Evolutionary conservation across 2,113 vertebrate species (phyloP).

Genomic region (Macrotis lagotis): DNA sequence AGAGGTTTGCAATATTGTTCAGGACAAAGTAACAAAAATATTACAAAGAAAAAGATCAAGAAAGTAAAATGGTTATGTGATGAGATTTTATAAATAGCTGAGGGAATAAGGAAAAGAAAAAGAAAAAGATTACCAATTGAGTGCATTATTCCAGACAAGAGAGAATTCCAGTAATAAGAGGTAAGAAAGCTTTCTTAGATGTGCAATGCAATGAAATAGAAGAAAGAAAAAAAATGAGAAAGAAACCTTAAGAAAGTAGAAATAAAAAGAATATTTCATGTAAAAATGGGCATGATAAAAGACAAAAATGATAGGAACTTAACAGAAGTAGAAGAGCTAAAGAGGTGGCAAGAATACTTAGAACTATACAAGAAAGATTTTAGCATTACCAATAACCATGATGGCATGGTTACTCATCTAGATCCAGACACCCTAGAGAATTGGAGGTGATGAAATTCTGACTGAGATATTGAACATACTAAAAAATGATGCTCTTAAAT

Average conservation of each 20-base stretch:
- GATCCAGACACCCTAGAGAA: background rate
- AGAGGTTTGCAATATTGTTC: background rate
- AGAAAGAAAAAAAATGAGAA: too few relatives aligned
- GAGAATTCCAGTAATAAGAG: background rate
- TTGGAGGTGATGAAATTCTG: background rate
- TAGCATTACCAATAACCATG: background rate
- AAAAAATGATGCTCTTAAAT: background rate
- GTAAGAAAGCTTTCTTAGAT: background rate
- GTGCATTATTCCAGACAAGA: too few relatives aligned
- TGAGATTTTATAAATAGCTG: background rate
- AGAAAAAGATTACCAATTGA: too few relatives aligned
- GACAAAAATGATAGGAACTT: background rate
- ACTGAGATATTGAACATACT: background rate
- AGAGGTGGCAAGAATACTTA: background rate
- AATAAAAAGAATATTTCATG: background rate
- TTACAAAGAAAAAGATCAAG: background rate
- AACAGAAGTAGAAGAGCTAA: background rate
- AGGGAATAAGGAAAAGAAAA: too few relatives aligned
- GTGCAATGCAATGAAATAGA: background rate
- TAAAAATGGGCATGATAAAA: background rate
- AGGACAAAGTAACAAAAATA: background rate
- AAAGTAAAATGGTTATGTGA: background rate
- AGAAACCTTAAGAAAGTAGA: background rate
- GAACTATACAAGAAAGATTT: background rate
- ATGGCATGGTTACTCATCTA: background rate